Conservation (phyloP, 2,797 vertebrate genomes). For the Cyprinodon diabolis region DNA sequence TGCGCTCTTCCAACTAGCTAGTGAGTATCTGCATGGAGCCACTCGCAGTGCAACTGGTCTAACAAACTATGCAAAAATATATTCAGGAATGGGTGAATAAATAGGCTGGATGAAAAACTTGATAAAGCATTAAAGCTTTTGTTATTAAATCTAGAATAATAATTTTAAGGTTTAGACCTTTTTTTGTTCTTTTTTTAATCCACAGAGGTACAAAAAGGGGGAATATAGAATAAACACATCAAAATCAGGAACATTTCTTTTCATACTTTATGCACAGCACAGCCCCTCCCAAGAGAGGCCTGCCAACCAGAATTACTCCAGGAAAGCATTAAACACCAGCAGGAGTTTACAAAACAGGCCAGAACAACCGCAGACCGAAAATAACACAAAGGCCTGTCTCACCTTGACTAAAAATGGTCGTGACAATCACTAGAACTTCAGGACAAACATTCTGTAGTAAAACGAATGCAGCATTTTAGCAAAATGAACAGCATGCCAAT, state of each 20-base stretch:
- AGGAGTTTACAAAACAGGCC: neutral
- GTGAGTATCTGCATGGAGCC: conserved; percentile 82
- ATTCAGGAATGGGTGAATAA: neutral
- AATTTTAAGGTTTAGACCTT: neutral
- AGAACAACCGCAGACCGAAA: neutral
- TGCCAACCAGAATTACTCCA: too few species aligned
- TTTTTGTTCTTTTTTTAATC: neutral
- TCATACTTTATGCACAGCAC: too few species aligned
- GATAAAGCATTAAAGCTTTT: neutral
- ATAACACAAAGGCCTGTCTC: neutral
- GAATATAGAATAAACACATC: neutral
- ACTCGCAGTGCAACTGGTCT: neutral
- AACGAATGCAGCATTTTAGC: too few species aligned
- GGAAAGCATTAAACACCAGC: neutral
- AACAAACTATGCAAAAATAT: neutral
- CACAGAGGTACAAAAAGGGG: neutral
- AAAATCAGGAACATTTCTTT: too few species aligned
- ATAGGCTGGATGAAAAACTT: neutral
- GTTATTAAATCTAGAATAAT: neutral
- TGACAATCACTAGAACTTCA: neutral
- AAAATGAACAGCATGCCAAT: too few species aligned
- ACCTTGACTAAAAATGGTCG: neutral
- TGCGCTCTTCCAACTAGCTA: conserved; percentile 95
- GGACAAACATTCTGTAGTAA: neutral
- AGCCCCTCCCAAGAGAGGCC: too few species aligned